These are phyloP conservation scores for Paramuricea clavata DNA, from an alignment of 92 coral and sea anemone genomes.

Conservation along the genomic window DNA sequence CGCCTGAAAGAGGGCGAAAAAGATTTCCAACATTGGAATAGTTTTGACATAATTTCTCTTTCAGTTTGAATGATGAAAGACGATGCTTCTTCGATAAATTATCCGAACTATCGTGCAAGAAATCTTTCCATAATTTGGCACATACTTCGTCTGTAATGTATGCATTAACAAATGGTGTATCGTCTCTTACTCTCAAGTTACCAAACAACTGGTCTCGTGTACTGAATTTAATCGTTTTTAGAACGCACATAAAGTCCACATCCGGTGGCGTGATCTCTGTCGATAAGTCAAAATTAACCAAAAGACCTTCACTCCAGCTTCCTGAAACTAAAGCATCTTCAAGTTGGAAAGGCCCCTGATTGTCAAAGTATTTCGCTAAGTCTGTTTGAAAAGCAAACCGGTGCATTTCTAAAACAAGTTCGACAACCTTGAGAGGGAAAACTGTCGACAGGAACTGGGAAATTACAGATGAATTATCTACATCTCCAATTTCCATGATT, in stretches of 20 bases:
- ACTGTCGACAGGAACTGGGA: too few species aligned
- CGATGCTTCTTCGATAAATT: neutral
- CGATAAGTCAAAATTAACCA: neutral
- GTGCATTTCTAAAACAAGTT: neutral
- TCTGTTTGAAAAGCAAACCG: neutral
- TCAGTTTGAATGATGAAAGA: neutral
- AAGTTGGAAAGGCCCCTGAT: neutral
- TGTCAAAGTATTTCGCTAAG: neutral
- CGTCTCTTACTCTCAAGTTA: neutral
- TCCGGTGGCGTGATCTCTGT: neutral
- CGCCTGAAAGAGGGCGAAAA: neutral
- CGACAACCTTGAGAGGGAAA: too few species aligned
- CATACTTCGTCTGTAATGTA: neutral
- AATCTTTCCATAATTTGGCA: neutral
- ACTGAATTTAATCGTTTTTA: too few species aligned
- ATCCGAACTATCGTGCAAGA: neutral
- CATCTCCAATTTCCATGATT: neutral
- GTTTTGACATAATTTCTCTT: neutral
- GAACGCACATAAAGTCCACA: neutral
- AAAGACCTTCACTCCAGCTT: neutral
- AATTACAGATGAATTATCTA: neutral
- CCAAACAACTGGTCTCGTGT: neutral
- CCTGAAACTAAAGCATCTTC: neutral
- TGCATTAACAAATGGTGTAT: neutral
- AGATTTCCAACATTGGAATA: neutral